These are phyloP conservation scores for Dicerorhinus sumatrensis DNA, from an alignment of 2,113 vertebrate species.

Conservation along the genomic window DNA sequence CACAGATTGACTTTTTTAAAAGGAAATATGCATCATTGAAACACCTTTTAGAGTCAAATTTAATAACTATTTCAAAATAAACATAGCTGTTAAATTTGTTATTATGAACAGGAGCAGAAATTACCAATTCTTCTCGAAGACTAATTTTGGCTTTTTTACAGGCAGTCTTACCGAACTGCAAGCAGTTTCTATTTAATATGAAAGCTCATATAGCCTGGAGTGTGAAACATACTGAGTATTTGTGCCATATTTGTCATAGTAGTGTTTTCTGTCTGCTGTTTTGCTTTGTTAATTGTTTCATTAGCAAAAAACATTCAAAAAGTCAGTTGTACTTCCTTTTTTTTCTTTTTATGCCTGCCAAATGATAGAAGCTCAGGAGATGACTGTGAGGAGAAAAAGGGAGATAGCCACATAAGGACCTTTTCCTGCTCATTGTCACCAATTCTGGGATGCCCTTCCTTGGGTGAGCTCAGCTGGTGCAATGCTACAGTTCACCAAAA, in stretches of 20 bases:
- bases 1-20: constrained; percentile 9
- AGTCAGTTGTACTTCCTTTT: not conserved
- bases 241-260: not conserved
- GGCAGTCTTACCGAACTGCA: not conserved
- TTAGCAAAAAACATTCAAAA: not conserved
- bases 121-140: constrained; percentile 7
- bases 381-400: not conserved
- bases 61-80: constrained; percentile 38
- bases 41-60: constrained; percentile 11
- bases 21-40: constrained; percentile 17
- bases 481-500: not conserved
- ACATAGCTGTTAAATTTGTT: not conserved
- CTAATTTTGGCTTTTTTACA: not conserved
- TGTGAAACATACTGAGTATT: constrained; percentile 11
- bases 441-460: not conserved
- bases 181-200: not conserved
- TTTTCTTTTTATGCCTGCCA: not conserved
- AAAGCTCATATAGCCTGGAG: not conserved
- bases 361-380: constrained; percentile 10
- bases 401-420: not conserved
- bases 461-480: not conserved
- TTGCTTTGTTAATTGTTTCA: constrained; percentile 4
- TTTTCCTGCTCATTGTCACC: not conserved
- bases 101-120: not conserved
- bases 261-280: not conserved